Conservation (phyloP, 2,888 invertebrate species). For the Malacosoma neustria region DNA sequence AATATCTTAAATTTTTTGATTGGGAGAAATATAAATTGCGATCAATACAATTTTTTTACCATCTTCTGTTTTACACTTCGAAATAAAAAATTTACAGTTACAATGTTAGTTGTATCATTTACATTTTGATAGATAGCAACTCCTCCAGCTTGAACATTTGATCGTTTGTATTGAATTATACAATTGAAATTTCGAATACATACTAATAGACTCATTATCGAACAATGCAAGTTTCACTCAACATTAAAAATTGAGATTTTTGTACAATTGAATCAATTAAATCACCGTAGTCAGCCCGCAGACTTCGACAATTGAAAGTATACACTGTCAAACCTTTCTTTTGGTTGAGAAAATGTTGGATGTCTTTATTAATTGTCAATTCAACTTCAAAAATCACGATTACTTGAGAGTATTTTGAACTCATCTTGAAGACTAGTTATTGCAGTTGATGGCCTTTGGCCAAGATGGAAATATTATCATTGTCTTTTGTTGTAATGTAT, state of each 20-base stretch:
- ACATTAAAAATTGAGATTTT: conserved; percentile 1
- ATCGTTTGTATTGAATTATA: conserved; percentile 3
- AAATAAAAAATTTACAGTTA: conserved; percentile 2
- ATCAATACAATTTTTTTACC: conserved; percentile 2
- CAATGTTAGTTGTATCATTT: conserved; percentile 1
- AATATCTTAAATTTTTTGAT: conserved; percentile 1
- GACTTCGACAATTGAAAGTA: conserved; percentile 3
- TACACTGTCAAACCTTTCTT: conserved; percentile 2
- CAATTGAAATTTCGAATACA: conserved; percentile 4
- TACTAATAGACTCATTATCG: conserved; percentile 1
- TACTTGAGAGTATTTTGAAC: conserved; percentile 1
- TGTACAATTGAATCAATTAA: conserved; percentile 3
- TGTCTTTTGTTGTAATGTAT: conserved; percentile 2
- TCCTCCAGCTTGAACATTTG: conserved; percentile 2
- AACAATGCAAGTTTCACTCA: conserved; percentile 2
- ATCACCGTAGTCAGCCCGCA: conserved; percentile 2
- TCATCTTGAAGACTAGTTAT: conserved; percentile 4
- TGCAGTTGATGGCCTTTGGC: conserved; percentile 1
- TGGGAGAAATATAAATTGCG: conserved; percentile 4
- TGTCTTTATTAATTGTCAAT: conserved; percentile 1
- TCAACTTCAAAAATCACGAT: too few relatives aligned
- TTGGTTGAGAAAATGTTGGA: conserved; percentile 3
- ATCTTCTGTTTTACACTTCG: conserved; percentile 2
- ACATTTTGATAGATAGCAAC: conserved; percentile 4
- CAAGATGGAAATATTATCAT: conserved; percentile 3